These are phyloP conservation scores for Indicator maculatus DNA, from an alignment of 2,113 vertebrate species.

Conservation along the genomic window DNA sequence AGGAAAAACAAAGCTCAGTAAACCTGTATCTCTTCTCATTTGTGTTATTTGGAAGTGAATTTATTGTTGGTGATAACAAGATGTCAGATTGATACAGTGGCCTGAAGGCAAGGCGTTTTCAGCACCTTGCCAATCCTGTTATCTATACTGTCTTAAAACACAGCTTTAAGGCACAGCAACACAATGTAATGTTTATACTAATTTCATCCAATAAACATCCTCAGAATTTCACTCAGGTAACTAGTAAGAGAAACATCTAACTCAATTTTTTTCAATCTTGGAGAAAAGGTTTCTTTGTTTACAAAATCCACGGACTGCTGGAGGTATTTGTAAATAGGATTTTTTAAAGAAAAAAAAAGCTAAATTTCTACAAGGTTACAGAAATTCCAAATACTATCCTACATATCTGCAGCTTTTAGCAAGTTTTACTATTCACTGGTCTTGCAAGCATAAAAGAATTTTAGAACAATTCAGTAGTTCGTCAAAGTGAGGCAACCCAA, in stretches of 20 bases:
- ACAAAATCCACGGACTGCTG: background rate
- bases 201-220: background rate
- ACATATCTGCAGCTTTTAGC: background rate
- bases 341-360: background rate
- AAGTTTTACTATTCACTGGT: background rate
- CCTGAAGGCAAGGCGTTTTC: background rate
- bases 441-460: background rate
- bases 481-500: background rate
- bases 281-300: background rate
- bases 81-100: background rate
- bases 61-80: background rate
- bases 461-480: background rate
- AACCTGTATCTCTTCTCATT: background rate
- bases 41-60: background rate
- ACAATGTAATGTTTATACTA: background rate
- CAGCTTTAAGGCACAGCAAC: background rate
- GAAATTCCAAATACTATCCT: background rate
- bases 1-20: slow-evolving; percentile 2
- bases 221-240: background rate
- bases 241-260: background rate
- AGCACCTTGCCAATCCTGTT: background rate
- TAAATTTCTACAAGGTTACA: background rate
- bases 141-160: background rate
- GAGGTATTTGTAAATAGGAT: background rate
- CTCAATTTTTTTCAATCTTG: background rate